Conservation (phyloP, 2,113 vertebrate genomes). For the Petrocephalus zakoni region DNA sequence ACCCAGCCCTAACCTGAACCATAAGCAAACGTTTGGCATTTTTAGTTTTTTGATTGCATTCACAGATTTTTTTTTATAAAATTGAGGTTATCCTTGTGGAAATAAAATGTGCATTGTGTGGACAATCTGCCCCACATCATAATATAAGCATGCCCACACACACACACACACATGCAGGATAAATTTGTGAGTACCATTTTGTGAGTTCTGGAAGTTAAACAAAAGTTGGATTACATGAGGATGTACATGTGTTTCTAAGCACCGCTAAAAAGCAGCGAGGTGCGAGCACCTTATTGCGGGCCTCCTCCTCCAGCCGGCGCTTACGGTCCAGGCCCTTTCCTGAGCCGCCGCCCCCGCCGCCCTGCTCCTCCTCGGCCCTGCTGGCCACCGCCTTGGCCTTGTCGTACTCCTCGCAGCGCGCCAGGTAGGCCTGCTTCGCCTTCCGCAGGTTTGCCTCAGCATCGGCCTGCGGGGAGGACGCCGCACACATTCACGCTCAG, state of each 20-base stretch:
- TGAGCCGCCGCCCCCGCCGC: slow-evolving; percentile 38
- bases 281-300: slow-evolving; percentile 78
- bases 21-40: not conserved
- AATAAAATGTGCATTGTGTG: not conserved
- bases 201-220: not conserved
- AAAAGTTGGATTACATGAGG: not conserved
- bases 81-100: not conserved
- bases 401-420: slow-evolving; percentile 84
- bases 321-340: slow-evolving; percentile 86
- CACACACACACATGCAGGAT: not conserved
- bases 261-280: not conserved
- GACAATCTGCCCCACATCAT: not conserved
- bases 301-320: slow-evolving; percentile 83
- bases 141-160: not conserved
- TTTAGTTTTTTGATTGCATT: not conserved
- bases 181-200: not conserved
- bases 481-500: not conserved
- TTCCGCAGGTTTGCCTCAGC: slow-evolving; percentile 87
- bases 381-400: slow-evolving; percentile 71
- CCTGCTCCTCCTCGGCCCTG: slow-evolving; percentile 76
- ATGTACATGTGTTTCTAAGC: too few relatives aligned
- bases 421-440: slow-evolving; percentile 76
- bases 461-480: slow-evolving; percentile 68
- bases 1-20: not conserved
- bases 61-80: not conserved